Evolutionary conservation across 2,888 invertebrate genomes (phyloP), one percentile per base, ranked within the genome.

Genomic region (Protodeltote pygarga): DNA sequence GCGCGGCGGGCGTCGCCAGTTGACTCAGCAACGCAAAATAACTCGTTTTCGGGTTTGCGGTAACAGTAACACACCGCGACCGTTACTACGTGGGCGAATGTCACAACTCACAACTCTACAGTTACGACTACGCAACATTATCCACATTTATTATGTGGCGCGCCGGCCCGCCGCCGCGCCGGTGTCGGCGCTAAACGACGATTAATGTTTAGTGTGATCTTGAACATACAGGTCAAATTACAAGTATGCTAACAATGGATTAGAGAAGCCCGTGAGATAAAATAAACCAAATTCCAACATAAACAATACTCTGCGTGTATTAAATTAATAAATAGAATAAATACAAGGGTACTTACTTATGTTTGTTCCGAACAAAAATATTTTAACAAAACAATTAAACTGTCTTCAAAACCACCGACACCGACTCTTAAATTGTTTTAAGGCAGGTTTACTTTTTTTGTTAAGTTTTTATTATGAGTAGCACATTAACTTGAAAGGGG

Each of bases 1-100:
- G n/a, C n/a, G n/a, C n/a, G n/a, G n/a, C n/a, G n/a, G n/a, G 52
- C 59, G 57, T 65, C 62, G 70, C 59, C 58, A 63, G 61, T 71
- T 81, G 82, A 83, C 65, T 85, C 83, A 81, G 75, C 75, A 70
- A 74, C 77, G 79, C 75, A 77, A 84, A 88, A 86, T 83, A 85
- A 87, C 84, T 84, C 61, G 83, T 84, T 86, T 85, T 81, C 69
- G 73, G 74, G 62, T 79, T 78, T 75, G 73, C 76, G 75, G 73
- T 86, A 86, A 86, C 86, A 85, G 86, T 87, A 87, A 79, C 69
- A 75, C 78, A 77, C 77, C 67, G 62, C 69, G 70, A 85, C 87
- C 85, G 88, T 89, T 89, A 88, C 63, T 71, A 74, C 76, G 89
- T 87, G 79, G 84, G 83, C 77, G 77, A 71, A 65, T 79, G 76